These are phyloP conservation scores for Ophion ventricosus DNA, from an alignment of 2,888 invertebrate species.

Conservation along the genomic window DNA sequence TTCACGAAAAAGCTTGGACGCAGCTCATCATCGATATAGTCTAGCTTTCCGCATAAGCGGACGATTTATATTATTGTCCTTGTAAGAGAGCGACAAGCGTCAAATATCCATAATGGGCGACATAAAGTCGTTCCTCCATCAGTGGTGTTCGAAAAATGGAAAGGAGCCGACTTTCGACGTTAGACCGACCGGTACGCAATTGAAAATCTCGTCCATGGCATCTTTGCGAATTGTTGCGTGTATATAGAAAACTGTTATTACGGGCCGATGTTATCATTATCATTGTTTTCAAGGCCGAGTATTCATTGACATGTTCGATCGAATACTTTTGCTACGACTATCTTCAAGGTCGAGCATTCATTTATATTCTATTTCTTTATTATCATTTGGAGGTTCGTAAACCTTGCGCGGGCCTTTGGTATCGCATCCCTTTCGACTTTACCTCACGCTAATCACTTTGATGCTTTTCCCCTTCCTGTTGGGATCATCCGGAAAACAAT, in stretches of 20 bases:
- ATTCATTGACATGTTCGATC: background rate
- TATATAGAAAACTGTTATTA: background rate
- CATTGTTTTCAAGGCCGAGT: background rate
- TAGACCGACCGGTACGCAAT: constrained; percentile 89
- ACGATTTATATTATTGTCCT: background rate
- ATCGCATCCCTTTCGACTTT: no score
- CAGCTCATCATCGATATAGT: background rate
- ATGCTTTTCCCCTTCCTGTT: no score
- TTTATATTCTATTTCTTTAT: background rate
- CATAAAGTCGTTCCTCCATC: constrained; percentile 94
- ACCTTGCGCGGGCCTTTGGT: no score
- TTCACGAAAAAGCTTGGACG: background rate
- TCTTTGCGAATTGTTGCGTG: background rate
- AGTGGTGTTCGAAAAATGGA: constrained; percentile 93
- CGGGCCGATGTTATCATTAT: background rate
- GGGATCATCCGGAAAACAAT: no score
- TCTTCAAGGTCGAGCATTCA: background rate
- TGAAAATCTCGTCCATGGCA: background rate
- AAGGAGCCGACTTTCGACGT: constrained; percentile 91
- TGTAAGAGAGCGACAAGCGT: background rate
- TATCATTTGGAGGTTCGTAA: background rate
- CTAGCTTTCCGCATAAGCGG: background rate
- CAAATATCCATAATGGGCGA: constrained; percentile 84
- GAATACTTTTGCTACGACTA: background rate
- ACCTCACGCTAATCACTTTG: no score